Evolutionary conservation across 2,113 vertebrate genomes (phyloP).

Genomic region (Platichthys stellatus): DNA sequence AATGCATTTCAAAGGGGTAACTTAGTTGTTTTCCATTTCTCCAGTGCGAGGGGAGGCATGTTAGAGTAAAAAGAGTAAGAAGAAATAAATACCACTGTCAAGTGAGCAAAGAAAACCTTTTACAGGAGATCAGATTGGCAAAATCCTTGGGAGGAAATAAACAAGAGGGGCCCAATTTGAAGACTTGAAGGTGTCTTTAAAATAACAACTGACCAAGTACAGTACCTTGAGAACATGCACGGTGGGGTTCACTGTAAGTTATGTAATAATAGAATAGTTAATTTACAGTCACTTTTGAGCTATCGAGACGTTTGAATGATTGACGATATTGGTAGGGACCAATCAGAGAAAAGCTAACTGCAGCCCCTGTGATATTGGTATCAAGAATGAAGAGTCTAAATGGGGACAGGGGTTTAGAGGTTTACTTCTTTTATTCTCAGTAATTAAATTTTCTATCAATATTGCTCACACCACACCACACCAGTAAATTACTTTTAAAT

Average conservation of each 20-base stretch:
- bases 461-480: slow-evolving; percentile 1
- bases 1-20: too few relatives aligned
- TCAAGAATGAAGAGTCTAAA: not conserved
- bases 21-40: not conserved
- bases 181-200: too few relatives aligned
- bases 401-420: not conserved
- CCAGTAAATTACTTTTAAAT: slow-evolving; percentile 9
- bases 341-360: not conserved
- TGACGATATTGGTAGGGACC: not conserved
- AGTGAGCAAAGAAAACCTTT: too few relatives aligned
- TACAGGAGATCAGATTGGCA: too few relatives aligned
- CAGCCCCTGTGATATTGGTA: not conserved
- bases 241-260: too few relatives aligned
- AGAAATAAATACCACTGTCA: too few relatives aligned
- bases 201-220: too few relatives aligned
- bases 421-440: slow-evolving; percentile 20
- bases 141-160: too few relatives aligned
- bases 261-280: too few relatives aligned
- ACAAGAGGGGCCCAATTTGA: too few relatives aligned
- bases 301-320: not conserved
- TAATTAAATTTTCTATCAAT: slow-evolving; percentile 16
- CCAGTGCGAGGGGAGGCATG: not conserved
- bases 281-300: not conserved
- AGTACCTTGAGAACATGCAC: too few relatives aligned
- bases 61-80: not conserved